phyloP scores from a whole-genome alignment of 2,113 vertebrate genomes.

The Cheilinus undulatus region DNA sequence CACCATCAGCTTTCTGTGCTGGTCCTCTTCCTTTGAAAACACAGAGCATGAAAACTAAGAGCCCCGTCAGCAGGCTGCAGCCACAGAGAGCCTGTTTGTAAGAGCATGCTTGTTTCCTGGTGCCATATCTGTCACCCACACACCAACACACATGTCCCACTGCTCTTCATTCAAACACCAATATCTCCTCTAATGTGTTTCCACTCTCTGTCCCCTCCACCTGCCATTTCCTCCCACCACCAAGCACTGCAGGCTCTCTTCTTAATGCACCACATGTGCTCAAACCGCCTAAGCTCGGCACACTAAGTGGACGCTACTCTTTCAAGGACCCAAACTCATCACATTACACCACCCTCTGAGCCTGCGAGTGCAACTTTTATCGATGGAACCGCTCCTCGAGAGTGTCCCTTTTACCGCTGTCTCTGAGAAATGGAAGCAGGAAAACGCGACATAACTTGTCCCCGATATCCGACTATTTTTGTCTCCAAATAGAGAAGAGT shows the following conservation, averaged over 20 bases:
- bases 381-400: slow-evolving; percentile 11
- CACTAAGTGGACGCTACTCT: slow-evolving; percentile 46
- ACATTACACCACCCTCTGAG: slow-evolving; percentile 32
- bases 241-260: slow-evolving; percentile 14
- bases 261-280: slow-evolving; percentile 44
- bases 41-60: slow-evolving; percentile 17
- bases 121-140: background rate
- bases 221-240: slow-evolving; percentile 7
- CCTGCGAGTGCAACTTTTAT: slow-evolving; percentile 26
- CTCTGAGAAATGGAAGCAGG: slow-evolving; percentile 22
- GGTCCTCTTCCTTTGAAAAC: background rate
- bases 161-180: slow-evolving; percentile 1
- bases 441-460: slow-evolving; percentile 4
- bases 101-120: background rate
- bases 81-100: background rate
- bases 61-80: background rate
- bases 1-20: slow-evolving; percentile 9
- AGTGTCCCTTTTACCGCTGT: slow-evolving; percentile 11
- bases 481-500: background rate
- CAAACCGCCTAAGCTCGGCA: background rate
- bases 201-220: slow-evolving; percentile 15
- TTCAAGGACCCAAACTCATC: slow-evolving; percentile 37
- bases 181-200: slow-evolving; percentile 40
- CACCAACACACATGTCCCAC: background rate
- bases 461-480: slow-evolving; percentile 42